Conservation (phyloP, 2,888 invertebrate genomes). For the Listrodromus nycthemerus region DNA sequence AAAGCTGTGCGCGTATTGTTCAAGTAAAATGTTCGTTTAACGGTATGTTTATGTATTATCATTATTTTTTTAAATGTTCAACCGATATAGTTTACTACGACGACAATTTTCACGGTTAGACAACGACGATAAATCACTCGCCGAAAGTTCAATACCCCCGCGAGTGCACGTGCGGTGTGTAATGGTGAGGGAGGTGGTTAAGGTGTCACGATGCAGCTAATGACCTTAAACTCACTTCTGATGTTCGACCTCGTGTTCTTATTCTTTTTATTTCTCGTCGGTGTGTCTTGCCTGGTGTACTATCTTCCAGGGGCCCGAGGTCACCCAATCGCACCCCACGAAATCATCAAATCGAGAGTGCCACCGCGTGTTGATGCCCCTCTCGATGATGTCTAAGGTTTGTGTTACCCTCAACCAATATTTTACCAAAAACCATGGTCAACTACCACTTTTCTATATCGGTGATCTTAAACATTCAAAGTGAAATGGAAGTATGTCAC, state of each 20-base stretch:
- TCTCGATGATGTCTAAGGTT: conserved; percentile 84
- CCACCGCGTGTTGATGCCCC: conserved; percentile 79
- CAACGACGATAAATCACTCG: conserved; percentile 27
- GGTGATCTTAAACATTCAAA: background rate
- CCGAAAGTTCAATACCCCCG: conserved; percentile 30
- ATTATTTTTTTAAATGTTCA: background rate
- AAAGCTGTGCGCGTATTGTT: background rate
- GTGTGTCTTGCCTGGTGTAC: conserved; percentile 93
- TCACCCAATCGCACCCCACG: conserved; percentile 82
- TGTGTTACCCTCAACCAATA: conserved; percentile 23
- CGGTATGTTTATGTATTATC: background rate
- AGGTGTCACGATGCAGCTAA: conserved; percentile 89
- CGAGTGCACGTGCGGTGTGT: conserved; percentile 72
- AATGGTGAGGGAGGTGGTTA: conserved; percentile 79
- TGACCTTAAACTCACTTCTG: conserved; percentile 94
- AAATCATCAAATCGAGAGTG: conserved; percentile 81
- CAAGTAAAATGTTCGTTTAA: background rate
- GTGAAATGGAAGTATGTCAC: background rate
- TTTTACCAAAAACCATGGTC: background rate
- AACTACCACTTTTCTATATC: background rate
- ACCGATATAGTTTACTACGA: conserved; percentile 20
- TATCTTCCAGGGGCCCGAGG: conserved; percentile 90
- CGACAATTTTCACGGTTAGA: background rate
- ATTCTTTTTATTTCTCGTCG: conserved; percentile 94
- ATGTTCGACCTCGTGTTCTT: conserved; percentile 96